Conservation (phyloP, 92 coral and sea anemone species). For the Zoanthus sociatus region DNA sequence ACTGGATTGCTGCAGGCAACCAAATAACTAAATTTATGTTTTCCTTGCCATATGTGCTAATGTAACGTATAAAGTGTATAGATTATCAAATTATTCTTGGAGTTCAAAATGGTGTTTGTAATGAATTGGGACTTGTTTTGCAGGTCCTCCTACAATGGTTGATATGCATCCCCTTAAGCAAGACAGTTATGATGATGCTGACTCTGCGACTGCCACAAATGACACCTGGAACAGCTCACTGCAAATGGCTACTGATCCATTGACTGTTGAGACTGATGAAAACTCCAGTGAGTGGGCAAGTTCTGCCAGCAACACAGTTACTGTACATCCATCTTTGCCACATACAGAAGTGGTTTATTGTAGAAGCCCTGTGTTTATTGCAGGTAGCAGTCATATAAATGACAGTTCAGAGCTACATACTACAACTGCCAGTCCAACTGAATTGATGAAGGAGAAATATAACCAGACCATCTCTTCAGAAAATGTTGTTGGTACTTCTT, state of each 20-base stretch:
- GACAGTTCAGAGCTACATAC: conserved; percentile 14
- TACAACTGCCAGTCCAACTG: conserved; percentile 27
- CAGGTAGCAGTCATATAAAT: conserved; percentile 6
- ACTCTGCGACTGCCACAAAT: not conserved
- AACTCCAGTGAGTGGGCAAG: conserved; percentile 1
- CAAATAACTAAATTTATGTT: no score
- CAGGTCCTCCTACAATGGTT: conserved; percentile 42
- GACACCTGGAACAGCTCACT: not conserved
- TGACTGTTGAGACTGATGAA: not conserved
- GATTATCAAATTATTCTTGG: no score
- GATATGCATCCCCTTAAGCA: conserved; percentile 29
- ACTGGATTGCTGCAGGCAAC: no score
- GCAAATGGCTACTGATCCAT: not conserved
- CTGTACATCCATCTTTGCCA: conserved; percentile 40
- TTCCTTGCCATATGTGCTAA: no score
- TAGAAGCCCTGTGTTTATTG: conserved; percentile 23
- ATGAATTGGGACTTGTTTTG: not conserved
- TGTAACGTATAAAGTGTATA: no score
- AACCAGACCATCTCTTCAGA: conserved; percentile 6
- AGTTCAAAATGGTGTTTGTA: not conserved
- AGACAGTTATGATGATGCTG: not conserved
- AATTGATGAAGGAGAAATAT: not conserved
- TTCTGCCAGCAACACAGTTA: conserved; percentile 18
- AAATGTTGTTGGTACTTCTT: not conserved
- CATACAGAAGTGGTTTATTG: conserved; percentile 34